Percentiles rank a stretch among this genome's conserved stretches.
Conservation (phyloP, 64 coral and sea anemone genomes). For the Actinia tenebrosa region DNA sequence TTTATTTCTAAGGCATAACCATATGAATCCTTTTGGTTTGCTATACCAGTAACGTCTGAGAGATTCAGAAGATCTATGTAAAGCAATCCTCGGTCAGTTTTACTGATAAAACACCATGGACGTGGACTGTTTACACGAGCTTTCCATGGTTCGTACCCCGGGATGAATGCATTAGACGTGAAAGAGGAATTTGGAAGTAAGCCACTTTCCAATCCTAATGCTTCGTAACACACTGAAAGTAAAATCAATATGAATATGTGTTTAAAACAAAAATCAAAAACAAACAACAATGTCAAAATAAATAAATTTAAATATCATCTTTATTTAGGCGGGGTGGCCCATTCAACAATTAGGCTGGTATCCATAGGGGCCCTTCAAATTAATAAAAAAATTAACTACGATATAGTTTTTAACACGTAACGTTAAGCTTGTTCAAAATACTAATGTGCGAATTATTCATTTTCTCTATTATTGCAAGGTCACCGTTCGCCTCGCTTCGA, state of each 20-base stretch:
- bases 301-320: too few relatives aligned
- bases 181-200: background rate
- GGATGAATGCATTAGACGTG: background rate
- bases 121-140: slow-evolving; percentile 6
- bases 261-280: too few relatives aligned
- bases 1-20: background rate
- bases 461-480: too few relatives aligned
- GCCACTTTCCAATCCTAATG: slow-evolving; percentile 18
- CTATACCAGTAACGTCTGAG: background rate
- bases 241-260: background rate
- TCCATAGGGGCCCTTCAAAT: too few relatives aligned
- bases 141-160: slow-evolving; percentile 14
- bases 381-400: too few relatives aligned
- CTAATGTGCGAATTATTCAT: too few relatives aligned
- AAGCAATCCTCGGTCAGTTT: background rate
- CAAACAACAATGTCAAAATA: too few relatives aligned
- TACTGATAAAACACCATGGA: background rate
- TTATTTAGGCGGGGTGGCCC: too few relatives aligned
- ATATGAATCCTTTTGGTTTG: background rate
- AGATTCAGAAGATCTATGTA: background rate
- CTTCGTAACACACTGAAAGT: background rate
- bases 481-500: too few relatives aligned
- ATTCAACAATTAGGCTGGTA: too few relatives aligned
- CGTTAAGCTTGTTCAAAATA: too few relatives aligned
- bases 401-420: too few relatives aligned